These are phyloP conservation scores for Adelphocoris suturalis DNA, from an alignment of 2,888 invertebrate genomes.

Conservation along the genomic window DNA sequence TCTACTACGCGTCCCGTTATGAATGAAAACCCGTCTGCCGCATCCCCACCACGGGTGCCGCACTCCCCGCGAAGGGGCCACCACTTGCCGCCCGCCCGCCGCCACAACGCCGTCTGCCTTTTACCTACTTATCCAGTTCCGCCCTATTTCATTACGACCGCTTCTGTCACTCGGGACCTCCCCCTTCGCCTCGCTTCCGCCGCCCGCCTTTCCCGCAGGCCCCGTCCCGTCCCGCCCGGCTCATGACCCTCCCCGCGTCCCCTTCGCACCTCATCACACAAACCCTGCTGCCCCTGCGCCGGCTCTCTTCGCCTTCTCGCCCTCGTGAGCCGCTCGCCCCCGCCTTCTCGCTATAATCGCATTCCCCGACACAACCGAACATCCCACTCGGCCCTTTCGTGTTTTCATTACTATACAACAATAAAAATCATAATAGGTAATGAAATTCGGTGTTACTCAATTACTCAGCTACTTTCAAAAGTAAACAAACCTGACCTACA, in stretches of 20 bases:
- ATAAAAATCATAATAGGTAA: not conserved
- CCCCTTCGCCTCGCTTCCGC: not conserved
- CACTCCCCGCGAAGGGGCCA: not conserved
- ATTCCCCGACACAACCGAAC: not conserved
- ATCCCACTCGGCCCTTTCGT: not conserved
- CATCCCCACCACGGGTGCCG: conserved; percentile 33
- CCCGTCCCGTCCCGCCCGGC: not conserved
- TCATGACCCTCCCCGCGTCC: not conserved
- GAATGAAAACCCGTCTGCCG: conserved; percentile 69
- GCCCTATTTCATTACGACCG: conserved; percentile 67
- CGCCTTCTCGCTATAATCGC: not conserved
- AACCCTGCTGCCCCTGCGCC: conserved; percentile 12
- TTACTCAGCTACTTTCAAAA: not conserved
- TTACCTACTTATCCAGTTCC: conserved; percentile 70
- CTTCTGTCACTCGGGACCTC: conserved; percentile 33
- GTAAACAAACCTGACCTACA: conserved; percentile 52
- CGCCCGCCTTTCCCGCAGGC: not conserved
- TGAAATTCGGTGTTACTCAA: not conserved
- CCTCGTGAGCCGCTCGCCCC: not conserved
- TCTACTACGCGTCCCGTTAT: conserved; percentile 70
- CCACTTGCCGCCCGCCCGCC: conserved; percentile 43
- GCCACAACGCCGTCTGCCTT: conserved; percentile 56
- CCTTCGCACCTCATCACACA: not conserved
- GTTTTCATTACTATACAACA: conserved; percentile 24
- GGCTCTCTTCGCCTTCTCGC: conserved; percentile 1